Evolutionary conservation across 2,113 vertebrate species (phyloP).

Genomic region (Chlorodrepanis virens): DNA sequence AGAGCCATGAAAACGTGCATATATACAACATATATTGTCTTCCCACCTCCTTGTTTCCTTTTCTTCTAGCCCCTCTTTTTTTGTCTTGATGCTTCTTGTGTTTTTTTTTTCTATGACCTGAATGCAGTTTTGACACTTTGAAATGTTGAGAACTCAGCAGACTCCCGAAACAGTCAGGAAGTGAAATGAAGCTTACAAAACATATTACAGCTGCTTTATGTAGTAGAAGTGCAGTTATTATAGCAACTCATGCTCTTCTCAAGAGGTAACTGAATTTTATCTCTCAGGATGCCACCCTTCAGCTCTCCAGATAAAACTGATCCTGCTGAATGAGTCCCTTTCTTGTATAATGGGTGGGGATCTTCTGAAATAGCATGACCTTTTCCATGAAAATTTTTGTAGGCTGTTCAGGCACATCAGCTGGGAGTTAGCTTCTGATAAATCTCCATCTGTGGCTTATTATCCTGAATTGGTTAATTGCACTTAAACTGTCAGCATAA

Average conservation of each 20-base stretch:
- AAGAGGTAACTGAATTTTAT: neutral
- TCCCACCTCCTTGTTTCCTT: neutral
- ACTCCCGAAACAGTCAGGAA: neutral
- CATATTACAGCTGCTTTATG: neutral
- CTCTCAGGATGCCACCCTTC: neutral
- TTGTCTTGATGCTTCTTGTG: neutral
- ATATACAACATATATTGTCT: neutral
- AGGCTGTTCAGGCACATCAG: neutral
- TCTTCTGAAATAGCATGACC: neutral
- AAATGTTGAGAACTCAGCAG: neutral
- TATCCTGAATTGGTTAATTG: conserved; percentile 10
- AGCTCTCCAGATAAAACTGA: neutral
- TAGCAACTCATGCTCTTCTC: neutral
- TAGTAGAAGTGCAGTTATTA: neutral
- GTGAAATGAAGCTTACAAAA: neutral
- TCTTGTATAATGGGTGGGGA: neutral
- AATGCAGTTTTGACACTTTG: neutral
- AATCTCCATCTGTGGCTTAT: neutral
- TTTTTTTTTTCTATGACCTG: neutral
- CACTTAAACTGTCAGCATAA: neutral
- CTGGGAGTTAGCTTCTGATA: neutral
- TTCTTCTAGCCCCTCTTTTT: neutral
- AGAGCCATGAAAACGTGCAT: neutral
- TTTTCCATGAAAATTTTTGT: neutral
- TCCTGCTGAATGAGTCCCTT: neutral